Base-by-base conservation (phyloP, 2,797 vertebrate species). In the Tauraco hartlaubi region DNA sequence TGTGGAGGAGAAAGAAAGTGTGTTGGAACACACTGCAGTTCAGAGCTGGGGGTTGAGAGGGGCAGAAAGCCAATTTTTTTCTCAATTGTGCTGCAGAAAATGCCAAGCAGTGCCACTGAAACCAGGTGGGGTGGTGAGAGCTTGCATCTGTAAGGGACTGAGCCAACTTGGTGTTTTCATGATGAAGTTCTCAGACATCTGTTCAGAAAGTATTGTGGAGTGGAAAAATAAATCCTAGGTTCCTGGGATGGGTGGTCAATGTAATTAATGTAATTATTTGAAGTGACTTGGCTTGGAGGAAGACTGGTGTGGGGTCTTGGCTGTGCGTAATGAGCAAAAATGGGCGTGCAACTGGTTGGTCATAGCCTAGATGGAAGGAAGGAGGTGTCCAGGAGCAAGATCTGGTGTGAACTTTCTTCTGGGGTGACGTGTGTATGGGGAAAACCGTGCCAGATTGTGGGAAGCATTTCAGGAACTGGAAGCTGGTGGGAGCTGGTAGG, bases 281-380 rank as follows among this genome's bases (percentile, higher is more conserved):
- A 59, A 71, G 18, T 41, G 33, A 22, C 17, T 61, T 85, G 18
- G 25, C 31, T 48, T 78, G 11, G 5, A 28, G 29, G 3, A 71
- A n/a, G 11, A n/a, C n/a, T 66, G 1, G 0, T 66, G 1, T 62
- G 37, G 48, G 43, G 26, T 52, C 35, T 73, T 77, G 23, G 43
- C 79, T 19, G 23, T 59, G n/a, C 5, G 4, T 39, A 17, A 37
- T 3, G 9, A 74, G 23, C 5, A 58, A 77, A 89, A 90, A 64
- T 22, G 19, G 9, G 5, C 0, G 0, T 48, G 28, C 19, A 90
- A 13, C n/a, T 37, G 5, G 11, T 37, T 0, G 1, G 16, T 75
- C 4, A 2, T 6, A 3, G 2, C 55, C 31, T 79, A 35, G 63
- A 69, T n/a, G 66, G 33, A 67, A 68, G 35, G 41, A 77, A 12